Percentiles rank a stretch among this genome's conserved stretches.
Conservation (phyloP, 2,113 vertebrate species). For the Lasiurus borealis region DNA sequence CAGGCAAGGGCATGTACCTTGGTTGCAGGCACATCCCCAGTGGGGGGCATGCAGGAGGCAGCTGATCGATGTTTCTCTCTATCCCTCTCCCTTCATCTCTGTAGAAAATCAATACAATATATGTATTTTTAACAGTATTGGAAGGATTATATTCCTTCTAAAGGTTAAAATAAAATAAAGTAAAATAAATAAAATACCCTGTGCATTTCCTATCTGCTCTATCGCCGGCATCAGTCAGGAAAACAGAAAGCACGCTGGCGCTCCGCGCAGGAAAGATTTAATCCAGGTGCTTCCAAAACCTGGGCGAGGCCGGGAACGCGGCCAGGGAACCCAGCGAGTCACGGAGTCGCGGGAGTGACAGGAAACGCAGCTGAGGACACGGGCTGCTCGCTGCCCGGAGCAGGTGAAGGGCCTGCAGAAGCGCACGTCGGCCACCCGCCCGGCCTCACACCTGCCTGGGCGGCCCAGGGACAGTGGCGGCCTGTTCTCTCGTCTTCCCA, state of each 20-base stretch:
- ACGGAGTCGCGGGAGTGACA: slow-evolving; percentile 46
- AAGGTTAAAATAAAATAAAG: background rate
- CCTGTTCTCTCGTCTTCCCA: no score
- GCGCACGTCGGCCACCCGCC: slow-evolving; percentile 57
- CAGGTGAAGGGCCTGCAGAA: slow-evolving; percentile 68
- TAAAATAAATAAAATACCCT: background rate
- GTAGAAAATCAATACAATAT: no score
- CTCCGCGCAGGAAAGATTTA: slow-evolving; percentile 25
- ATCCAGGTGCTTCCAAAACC: slow-evolving; percentile 77
- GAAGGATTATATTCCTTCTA: no score
- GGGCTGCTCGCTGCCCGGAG: background rate
- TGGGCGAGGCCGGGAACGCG: slow-evolving; percentile 20
- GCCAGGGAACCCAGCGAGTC: slow-evolving; percentile 69
- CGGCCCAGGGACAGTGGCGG: background rate
- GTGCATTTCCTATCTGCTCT: background rate
- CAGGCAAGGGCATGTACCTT: no score
- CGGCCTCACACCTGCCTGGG: background rate
- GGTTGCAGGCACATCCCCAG: no score
- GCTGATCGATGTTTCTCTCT: no score
- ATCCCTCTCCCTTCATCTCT: no score
- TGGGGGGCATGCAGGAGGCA: no score
- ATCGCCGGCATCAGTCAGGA: background rate
- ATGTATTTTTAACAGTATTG: no score
- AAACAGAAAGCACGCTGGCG: slow-evolving; percentile 13
- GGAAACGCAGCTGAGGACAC: slow-evolving; percentile 58